Percentiles rank a stretch among this genome's conserved stretches.
Evolutionary conservation across 1,140 invertebrate genomes (phyloP).

Genomic region (Sminthurides bifidus): DNA sequence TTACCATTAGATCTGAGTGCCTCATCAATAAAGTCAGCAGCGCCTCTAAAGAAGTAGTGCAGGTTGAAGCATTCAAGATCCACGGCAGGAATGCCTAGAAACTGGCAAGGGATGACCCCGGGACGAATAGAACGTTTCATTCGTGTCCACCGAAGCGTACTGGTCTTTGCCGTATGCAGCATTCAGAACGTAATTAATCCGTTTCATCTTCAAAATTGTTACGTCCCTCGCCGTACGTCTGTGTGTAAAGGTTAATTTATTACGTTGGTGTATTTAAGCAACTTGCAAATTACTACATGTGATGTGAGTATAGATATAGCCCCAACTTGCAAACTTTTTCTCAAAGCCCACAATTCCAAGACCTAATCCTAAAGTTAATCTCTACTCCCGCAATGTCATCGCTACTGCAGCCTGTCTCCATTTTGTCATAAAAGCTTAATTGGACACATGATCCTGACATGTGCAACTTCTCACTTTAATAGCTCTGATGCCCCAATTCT

Average conservation of each 20-base stretch:
- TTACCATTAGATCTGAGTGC: conserved; percentile 33
- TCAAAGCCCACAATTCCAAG: too few species aligned
- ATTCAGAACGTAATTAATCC: conserved; percentile 40
- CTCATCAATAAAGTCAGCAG: conserved; percentile 37
- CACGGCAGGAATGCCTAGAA: conserved; percentile 31
- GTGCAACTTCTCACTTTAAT: too few species aligned
- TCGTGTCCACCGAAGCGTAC: conserved; percentile 25
- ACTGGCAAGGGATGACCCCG: conserved; percentile 21
- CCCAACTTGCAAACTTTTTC: too few species aligned
- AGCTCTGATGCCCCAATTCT: too few species aligned
- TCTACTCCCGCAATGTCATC: too few species aligned
- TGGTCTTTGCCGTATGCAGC: conserved; percentile 35
- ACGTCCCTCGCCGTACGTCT: conserved; percentile 34
- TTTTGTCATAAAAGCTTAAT: neutral
- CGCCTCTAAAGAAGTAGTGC: conserved; percentile 33
- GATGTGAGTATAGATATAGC: too few species aligned
- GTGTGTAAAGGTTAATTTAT: neutral
- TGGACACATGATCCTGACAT: too few species aligned
- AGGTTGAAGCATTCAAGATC: conserved; percentile 37
- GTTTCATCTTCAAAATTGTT: conserved; percentile 33
- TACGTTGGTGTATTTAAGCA: too few species aligned
- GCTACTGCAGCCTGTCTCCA: neutral
- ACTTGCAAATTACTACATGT: too few species aligned
- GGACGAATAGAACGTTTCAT: conserved; percentile 8
- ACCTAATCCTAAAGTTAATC: too few species aligned